These are phyloP conservation scores for Vesta saturnalis DNA, from an alignment of 2,888 invertebrate genomes.

Conservation along the genomic window DNA sequence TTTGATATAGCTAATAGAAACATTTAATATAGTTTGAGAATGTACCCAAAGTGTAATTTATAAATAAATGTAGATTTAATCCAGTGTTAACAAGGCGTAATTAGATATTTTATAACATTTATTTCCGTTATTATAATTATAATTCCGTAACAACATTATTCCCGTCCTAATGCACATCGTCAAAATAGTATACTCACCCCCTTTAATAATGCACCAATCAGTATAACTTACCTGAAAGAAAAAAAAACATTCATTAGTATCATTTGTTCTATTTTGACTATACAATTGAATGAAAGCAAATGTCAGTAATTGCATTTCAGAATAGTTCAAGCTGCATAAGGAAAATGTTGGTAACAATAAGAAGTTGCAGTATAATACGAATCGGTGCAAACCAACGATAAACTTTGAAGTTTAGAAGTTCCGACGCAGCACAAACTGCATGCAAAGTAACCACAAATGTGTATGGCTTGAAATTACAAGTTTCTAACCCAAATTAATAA, in stretches of 20 bases:
- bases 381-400: slow-evolving; percentile 38
- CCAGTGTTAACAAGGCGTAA: too few relatives aligned
- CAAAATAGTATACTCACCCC: too few relatives aligned
- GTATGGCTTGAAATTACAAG: slow-evolving; percentile 45
- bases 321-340: slow-evolving; percentile 21
- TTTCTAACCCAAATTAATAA: slow-evolving; percentile 47
- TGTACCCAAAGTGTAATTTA: too few relatives aligned
- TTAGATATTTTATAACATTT: too few relatives aligned
- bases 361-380: slow-evolving; percentile 9
- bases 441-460: slow-evolving; percentile 46
- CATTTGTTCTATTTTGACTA: too few relatives aligned
- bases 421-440: slow-evolving; percentile 44
- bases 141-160: too few relatives aligned
- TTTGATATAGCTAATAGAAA: too few relatives aligned
- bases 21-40: too few relatives aligned
- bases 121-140: too few relatives aligned
- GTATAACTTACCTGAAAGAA: slow-evolving; percentile 2
- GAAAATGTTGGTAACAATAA: slow-evolving; percentile 25
- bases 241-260: not conserved
- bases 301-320: slow-evolving; percentile 24
- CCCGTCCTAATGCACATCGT: too few relatives aligned
- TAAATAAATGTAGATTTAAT: too few relatives aligned
- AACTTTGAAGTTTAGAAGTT: slow-evolving; percentile 44
- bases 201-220: not conserved
- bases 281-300: slow-evolving; percentile 13